Base-by-base conservation (phyloP, 2,797 vertebrate species). In the Gymnothorax reevesii region DNA sequence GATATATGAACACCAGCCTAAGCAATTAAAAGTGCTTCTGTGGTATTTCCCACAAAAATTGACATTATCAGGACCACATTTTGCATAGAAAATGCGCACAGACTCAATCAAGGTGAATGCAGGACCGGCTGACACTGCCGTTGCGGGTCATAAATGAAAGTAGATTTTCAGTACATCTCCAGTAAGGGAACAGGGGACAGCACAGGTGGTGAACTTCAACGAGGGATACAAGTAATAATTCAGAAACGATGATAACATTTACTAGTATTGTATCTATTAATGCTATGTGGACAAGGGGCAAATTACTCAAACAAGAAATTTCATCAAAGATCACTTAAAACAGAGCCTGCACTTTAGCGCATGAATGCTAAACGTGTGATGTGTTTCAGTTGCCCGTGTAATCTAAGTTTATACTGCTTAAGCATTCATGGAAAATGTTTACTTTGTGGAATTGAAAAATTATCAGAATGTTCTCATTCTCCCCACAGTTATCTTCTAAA, bases 391-490 rank as follows among this genome's bases (percentile, higher is more conserved):
- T 52, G 85, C 86, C 89, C 88, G 88, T 91, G 42, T 13, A 94
- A 91, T 92, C 88, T 90, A 62, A 83, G 89, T 87, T 93, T 89
- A 85, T 42, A 89, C 83, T 71, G 90, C 86, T 94, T 90, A 89
- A 92, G 90, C 91, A 87, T 89, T 91, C 92, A 95, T 94, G 89
- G 93, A 94, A 92, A 91, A 93, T 96, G 95, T 94, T 96, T 97
- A 96, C 93, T 92, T 94, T 93, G 92, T 90, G 91, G 97, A 97
- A 98, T 95, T 97, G 96, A 97, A 97, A 97, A 97, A 95, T 96
- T 96, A 97, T 97, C 95, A 89, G 94, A 94, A 94, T 89, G 84
- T 93, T 94, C 90, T 92, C 92, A 96, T 95, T 95, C 95, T 92
- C 90, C 88, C 90, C 91, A 90, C 94, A 92, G 91, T 96, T 97